Evolutionary conservation across 1,140 invertebrate genomes (phyloP).

Genomic region (Saccostrea cuccullata): DNA sequence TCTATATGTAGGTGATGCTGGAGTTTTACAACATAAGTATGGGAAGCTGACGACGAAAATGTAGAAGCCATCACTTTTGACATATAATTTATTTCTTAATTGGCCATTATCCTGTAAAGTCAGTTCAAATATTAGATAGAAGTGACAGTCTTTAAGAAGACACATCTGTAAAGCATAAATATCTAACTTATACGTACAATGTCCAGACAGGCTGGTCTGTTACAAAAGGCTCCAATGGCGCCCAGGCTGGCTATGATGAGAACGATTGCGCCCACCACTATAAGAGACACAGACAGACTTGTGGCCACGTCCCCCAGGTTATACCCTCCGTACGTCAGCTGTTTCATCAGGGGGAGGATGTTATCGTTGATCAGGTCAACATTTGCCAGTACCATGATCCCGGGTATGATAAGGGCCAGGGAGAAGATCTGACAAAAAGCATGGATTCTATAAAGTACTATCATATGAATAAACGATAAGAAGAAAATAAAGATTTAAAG

Average conservation of each 20-base stretch:
- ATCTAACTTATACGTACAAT: constrained; percentile 44
- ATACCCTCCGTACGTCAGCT: constrained; percentile 34
- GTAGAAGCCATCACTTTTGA: too few relatives aligned
- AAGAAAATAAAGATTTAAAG: too few relatives aligned
- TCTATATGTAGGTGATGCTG: too few relatives aligned
- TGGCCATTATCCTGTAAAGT: too few relatives aligned
- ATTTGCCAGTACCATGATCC: constrained; percentile 41
- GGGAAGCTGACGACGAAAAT: background rate
- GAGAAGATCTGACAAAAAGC: constrained; percentile 43
- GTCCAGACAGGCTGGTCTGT: constrained; percentile 32
- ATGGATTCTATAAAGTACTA: too few relatives aligned
- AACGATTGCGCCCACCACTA: constrained; percentile 48
- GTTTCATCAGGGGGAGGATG: constrained; percentile 45
- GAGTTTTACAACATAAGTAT: background rate
- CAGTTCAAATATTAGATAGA: too few relatives aligned
- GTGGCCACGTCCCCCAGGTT: constrained; percentile 50
- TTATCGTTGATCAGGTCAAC: constrained; percentile 47
- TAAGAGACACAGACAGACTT: constrained; percentile 50
- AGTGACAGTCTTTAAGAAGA: too few relatives aligned
- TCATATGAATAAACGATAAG: too few relatives aligned
- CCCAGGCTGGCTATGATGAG: constrained; percentile 43
- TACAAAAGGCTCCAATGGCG: constrained; percentile 49
- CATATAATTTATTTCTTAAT: too few relatives aligned
- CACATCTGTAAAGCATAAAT: too few relatives aligned
- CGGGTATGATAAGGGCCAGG: constrained; percentile 49